These are phyloP conservation scores for Drosophila pallidifrons DNA, from an alignment of 1,140 invertebrate species.

Conservation along the genomic window DNA sequence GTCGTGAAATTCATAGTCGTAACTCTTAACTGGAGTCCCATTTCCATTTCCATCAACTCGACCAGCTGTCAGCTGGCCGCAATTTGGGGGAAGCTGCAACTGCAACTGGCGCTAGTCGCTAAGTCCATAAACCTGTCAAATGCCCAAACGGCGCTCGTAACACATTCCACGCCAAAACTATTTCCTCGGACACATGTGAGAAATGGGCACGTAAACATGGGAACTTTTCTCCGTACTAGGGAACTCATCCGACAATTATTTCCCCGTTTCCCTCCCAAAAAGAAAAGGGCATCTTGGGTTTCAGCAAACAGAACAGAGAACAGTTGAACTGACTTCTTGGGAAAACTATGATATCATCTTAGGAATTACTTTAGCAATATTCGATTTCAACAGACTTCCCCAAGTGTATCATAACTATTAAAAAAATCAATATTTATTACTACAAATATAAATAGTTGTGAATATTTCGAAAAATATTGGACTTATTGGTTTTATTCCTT, in stretches of 20 bases:
- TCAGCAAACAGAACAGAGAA: background rate
- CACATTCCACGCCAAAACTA: slow-evolving; percentile 29
- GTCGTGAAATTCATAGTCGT: background rate
- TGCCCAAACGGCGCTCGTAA: slow-evolving; percentile 5
- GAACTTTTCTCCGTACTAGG: slow-evolving; percentile 8
- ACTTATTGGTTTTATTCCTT: no score
- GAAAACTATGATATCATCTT: slow-evolving; percentile 1
- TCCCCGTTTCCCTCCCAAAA: background rate
- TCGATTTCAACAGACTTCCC: background rate
- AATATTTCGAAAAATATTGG: no score
- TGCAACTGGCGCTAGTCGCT: slow-evolving; percentile 35
- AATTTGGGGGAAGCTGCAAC: slow-evolving; percentile 6
- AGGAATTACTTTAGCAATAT: background rate
- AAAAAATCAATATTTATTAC: no score
- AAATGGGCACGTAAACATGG: slow-evolving; percentile 8
- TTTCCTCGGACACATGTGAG: slow-evolving; percentile 27
- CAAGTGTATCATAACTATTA: background rate
- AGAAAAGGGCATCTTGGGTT: background rate
- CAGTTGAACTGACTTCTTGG: background rate
- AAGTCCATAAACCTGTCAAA: slow-evolving; percentile 13
- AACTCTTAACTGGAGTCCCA: slow-evolving; percentile 19
- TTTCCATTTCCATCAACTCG: slow-evolving; percentile 17
- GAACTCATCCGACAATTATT: background rate
- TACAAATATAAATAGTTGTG: no score
- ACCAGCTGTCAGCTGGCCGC: slow-evolving; percentile 36